Percentiles rank a stretch among this genome's conserved stretches.
These are phyloP conservation scores for Eupithecia abbreviata DNA, from an alignment of 2,888 invertebrate species.

Conservation along the genomic window DNA sequence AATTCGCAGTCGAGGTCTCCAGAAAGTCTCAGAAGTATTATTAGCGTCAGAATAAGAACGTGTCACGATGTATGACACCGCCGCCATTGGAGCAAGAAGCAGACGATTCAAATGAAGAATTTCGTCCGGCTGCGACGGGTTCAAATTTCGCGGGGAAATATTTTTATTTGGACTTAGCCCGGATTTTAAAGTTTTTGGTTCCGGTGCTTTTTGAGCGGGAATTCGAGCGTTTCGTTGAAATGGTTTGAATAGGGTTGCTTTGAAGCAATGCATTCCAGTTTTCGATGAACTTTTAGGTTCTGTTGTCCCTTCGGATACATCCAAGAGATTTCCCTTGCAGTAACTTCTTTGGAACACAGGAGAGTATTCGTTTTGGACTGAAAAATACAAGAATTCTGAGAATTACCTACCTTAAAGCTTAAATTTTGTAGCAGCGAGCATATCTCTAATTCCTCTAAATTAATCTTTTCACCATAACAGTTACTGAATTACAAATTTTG, in stretches of 20 bases:
- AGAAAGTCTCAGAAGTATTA: slow-evolving; percentile 14
- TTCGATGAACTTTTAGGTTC: slow-evolving; percentile 9
- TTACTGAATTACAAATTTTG: too few relatives aligned
- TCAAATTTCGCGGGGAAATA: slow-evolving; percentile 28
- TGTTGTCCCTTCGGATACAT: neutral
- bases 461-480: too few relatives aligned
- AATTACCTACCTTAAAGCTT: neutral
- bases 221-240: neutral
- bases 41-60: slow-evolving; percentile 22
- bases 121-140: slow-evolving; percentile 22
- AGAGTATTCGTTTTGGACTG: slow-evolving; percentile 45
- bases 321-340: slow-evolving; percentile 13
- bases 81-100: slow-evolving; percentile 39
- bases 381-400: slow-evolving; percentile 4
- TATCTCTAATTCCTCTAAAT: too few relatives aligned
- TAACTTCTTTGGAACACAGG: slow-evolving; percentile 32
- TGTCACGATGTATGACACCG: slow-evolving; percentile 34
- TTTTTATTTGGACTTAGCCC: neutral
- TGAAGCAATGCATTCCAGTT: neutral
- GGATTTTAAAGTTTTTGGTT: neutral
- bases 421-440: too few relatives aligned
- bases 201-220: neutral
- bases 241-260: neutral
- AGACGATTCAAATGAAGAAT: slow-evolving; percentile 29
- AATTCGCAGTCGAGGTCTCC: slow-evolving; percentile 23